A percentile compares a stretch with the other conserved stretches of the same genome.
Evolutionary conservation across 1,140 invertebrate genomes (phyloP).

Genomic region (Plectus sambesii): DNA sequence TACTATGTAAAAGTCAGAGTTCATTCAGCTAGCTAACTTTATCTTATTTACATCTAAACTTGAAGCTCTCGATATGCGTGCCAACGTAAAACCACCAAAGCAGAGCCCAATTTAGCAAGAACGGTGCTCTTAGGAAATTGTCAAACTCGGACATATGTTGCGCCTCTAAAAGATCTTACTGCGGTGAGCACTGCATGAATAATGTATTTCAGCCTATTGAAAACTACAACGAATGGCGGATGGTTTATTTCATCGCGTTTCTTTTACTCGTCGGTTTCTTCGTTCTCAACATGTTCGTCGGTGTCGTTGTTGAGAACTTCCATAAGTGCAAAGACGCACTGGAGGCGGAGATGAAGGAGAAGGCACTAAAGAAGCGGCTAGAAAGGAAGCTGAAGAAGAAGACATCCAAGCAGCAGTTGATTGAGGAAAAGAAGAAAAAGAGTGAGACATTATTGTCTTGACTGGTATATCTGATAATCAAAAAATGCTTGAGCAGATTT

Average conservation of each 20-base stretch:
- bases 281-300: constrained; percentile 99
- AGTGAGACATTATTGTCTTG: constrained; percentile 59
- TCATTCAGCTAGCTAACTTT: too few species aligned
- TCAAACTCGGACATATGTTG: too few species aligned
- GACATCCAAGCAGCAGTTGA: constrained; percentile 59
- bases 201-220: constrained; percentile 66
- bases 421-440: constrained; percentile 23
- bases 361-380: constrained; percentile 79
- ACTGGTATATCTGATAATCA: constrained; percentile 93
- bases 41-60: too few species aligned
- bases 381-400: constrained; percentile 90
- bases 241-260: constrained; percentile 97
- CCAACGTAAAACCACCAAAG: too few species aligned
- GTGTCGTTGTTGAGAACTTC: constrained; percentile 98
- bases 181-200: too few species aligned
- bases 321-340: constrained; percentile 96
- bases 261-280: constrained; percentile 96
- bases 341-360: constrained; percentile 91
- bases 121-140: too few species aligned
- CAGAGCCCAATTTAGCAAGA: too few species aligned
- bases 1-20: too few species aligned
- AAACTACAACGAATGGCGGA: constrained; percentile 95
- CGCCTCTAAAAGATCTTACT: too few species aligned
- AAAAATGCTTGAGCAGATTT: constrained; percentile 88
- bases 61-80: too few species aligned